A percentile compares a stretch with the other conserved stretches of the same genome.
phyloP scores from a whole-genome alignment of 1,140 invertebrate genomes.

The Caerostris darwini region DNA sequence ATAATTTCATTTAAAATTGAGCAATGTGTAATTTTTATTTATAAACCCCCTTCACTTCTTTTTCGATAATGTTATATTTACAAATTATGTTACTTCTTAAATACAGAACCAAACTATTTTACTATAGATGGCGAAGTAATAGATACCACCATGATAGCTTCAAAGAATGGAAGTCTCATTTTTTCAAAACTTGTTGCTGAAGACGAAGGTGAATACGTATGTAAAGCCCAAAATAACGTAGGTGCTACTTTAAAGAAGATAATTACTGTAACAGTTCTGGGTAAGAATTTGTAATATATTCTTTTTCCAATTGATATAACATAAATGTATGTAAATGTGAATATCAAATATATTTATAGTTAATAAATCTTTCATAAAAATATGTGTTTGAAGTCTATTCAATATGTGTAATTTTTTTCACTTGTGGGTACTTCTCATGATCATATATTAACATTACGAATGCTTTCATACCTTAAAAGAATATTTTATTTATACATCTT shows the following conservation, averaged over 20 bases:
- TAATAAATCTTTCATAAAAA: background rate
- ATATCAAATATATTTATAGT: background rate
- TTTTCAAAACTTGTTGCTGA: constrained; percentile 91
- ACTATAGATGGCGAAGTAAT: no score
- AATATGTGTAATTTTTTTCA: background rate
- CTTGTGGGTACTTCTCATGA: background rate
- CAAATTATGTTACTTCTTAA: no score
- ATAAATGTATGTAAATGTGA: background rate
- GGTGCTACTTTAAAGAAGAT: constrained; percentile 79
- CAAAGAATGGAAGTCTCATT: constrained; percentile 76
- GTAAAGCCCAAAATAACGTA: constrained; percentile 83
- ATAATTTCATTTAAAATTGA: no score
- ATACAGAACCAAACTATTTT: background rate
- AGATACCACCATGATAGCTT: background rate
- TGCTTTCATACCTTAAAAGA: no score
- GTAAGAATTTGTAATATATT: constrained; percentile 35
- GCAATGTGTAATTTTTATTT: no score
- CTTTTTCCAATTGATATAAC: no score
- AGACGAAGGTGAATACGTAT: constrained; percentile 83
- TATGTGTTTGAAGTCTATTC: background rate
- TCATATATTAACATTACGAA: background rate
- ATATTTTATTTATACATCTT: no score
- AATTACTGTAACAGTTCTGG: constrained; percentile 57
- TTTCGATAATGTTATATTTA: no score
- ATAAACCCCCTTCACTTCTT: no score